Evolutionary conservation across 2,797 vertebrate genomes (phyloP).

Genomic region (Novumbra hubbsi): DNA sequence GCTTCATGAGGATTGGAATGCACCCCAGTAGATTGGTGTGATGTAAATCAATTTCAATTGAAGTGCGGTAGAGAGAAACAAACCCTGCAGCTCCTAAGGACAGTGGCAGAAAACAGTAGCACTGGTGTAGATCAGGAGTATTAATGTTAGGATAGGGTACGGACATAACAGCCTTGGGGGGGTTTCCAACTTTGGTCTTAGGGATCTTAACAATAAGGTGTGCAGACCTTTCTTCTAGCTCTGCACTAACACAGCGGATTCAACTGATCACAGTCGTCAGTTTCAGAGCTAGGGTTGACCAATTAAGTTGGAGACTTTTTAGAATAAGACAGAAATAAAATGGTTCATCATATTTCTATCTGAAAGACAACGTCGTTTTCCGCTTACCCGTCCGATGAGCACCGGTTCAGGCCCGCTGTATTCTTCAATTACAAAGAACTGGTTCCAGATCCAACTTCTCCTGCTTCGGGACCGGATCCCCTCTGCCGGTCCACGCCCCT

Average conservation of each 20-base stretch:
- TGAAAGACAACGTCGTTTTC: neutral
- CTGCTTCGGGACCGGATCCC: conserved; percentile 78
- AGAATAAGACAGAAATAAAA: conserved; percentile 33
- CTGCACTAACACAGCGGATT: neutral
- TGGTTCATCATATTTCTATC: conserved; percentile 41
- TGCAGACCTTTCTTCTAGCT: neutral
- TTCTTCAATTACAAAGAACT: conserved; percentile 94
- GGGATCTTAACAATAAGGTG: neutral
- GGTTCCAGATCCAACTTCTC: conserved; percentile 95
- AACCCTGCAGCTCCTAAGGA: conserved; percentile 11
- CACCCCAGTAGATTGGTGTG: conserved; percentile 27
- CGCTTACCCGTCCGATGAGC: conserved; percentile 88
- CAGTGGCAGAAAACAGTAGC: conserved; percentile 27
- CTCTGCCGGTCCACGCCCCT: conserved; percentile 30
- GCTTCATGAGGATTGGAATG: conserved; percentile 59
- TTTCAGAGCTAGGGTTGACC: neutral
- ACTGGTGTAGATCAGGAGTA: neutral
- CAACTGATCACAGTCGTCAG: neutral
- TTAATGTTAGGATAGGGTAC: neutral
- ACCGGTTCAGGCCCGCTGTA: conserved; percentile 90
- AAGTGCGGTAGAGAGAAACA: conserved; percentile 38
- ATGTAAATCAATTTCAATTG: conserved; percentile 67
- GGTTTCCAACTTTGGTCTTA: neutral
- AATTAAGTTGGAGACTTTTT: neutral
- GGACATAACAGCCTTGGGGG: neutral